Evolutionary conservation across 30 jellyfish, hydroid and myxozoan genomes (phyloP).

Genomic region (Cassiopea andromeda): DNA sequence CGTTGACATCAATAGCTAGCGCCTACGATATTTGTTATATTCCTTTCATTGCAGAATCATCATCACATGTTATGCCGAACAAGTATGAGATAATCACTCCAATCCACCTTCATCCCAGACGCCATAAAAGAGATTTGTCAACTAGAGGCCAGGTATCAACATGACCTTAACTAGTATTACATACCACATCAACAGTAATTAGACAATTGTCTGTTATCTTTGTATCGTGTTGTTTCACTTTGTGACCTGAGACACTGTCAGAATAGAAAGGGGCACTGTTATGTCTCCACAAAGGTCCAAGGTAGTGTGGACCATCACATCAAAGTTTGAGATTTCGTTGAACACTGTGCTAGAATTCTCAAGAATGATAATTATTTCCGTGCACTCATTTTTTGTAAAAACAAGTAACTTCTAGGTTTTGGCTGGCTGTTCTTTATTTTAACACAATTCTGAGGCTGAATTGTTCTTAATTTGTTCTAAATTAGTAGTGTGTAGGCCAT

Average conservation of each 20-base stretch:
- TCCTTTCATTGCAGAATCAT: constrained; percentile 15
- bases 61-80: constrained; percentile 27
- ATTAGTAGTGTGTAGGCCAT: no score
- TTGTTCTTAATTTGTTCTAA: no score
- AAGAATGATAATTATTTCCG: no score
- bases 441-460: no score
- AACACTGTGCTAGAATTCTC: no score
- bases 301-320: no score
- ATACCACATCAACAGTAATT: neutral
- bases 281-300: neutral
- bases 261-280: neutral
- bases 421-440: no score
- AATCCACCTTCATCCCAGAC: constrained; percentile 52
- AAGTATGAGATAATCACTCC: constrained; percentile 37
- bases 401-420: no score
- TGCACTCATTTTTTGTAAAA: no score
- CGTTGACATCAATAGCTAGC: neutral
- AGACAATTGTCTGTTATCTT: neutral
- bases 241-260: neutral
- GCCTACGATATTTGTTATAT: neutral
- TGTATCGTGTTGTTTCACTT: neutral
- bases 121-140: constrained; percentile 64
- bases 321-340: no score
- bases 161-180: neutral
- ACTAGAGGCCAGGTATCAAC: constrained; percentile 45